A percentile compares a stretch with the other conserved stretches of the same genome.
Evolutionary conservation across 2,113 vertebrate species (phyloP).

Genomic region (Hoplias malabaricus): DNA sequence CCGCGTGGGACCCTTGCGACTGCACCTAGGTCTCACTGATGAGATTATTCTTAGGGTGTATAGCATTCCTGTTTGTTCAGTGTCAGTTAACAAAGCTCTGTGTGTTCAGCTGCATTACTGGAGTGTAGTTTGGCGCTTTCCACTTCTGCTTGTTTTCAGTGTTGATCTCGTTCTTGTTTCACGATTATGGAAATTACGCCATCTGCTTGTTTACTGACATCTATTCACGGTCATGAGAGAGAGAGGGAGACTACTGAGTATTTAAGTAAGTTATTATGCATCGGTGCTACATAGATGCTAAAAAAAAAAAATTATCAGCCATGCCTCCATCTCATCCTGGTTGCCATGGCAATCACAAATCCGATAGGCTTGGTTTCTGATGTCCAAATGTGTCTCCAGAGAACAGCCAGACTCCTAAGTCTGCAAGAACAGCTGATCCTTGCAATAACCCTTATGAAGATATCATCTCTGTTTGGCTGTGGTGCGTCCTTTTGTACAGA

Average conservation of each 20-base stretch:
- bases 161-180: not conserved
- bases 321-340: constrained; percentile 1
- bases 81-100: not conserved
- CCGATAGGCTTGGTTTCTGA: not conserved
- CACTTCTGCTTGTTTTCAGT: not conserved
- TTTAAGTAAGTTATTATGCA: not conserved
- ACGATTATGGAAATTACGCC: not conserved
- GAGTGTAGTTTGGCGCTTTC: not conserved
- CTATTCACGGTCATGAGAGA: not conserved
- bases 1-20: too few relatives aligned
- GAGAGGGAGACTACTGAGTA: not conserved
- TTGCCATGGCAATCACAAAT: constrained; percentile 1
- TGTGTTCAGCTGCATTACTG: not conserved
- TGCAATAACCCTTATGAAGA: not conserved
- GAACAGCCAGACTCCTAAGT: not conserved
- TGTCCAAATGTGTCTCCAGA: not conserved
- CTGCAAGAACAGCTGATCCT: not conserved
- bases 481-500: not conserved
- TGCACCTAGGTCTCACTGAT: not conserved
- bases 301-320: not conserved
- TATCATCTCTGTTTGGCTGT: not conserved
- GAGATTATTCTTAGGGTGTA: not conserved
- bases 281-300: not conserved
- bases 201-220: not conserved
- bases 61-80: not conserved